Evolutionary conservation across 2,113 vertebrate species (phyloP), one percentile per base, ranked within the genome.

Genomic region (Calyptomena viridis): DNA sequence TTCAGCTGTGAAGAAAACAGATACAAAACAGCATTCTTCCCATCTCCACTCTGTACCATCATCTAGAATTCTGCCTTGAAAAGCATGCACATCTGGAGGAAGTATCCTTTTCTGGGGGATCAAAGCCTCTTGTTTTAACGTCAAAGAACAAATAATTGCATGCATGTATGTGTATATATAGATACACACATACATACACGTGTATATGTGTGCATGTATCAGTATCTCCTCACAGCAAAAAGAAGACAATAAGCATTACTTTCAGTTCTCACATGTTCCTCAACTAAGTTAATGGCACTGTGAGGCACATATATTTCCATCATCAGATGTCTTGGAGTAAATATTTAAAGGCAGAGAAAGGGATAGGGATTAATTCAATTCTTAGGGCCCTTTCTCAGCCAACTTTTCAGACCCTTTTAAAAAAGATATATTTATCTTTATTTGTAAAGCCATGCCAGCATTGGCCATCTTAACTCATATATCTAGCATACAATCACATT

Each of bases 151-250:
- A 81, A 67, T 20, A 74, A 59, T 35, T 47, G 19, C 8, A 31
- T 22, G 2, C 7, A 24, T 40, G 4, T 31, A 16, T 21, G 2
- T 28, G 3, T 39, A 24, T 37, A 23, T 1, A 44, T 1, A 49
- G 1, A 76, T 5, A 27, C 1, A 42, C 6, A 59, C 8, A 50
- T 3, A 19, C 3, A 25, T 5, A 28, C 4, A n/a, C 5, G 9
- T 46, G 9, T 40, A 14, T 44, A 12, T 15, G 2, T 33, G 15
- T 59, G 47, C 9, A 14, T 2, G 8, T 50, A 25, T 33, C 31
- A 28, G 39, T 28, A 39, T 13, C n/a, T 75, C 21, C 47, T 71
- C 28, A 5, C 18, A 82, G 37, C 22, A 62, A 66, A 49, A 12
- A 60, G 35, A 94, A 58, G 35, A 49, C 17, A 55, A 33, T 35